Conservation (phyloP, 2,797 vertebrate genomes). For the Falco columbarius region DNA sequence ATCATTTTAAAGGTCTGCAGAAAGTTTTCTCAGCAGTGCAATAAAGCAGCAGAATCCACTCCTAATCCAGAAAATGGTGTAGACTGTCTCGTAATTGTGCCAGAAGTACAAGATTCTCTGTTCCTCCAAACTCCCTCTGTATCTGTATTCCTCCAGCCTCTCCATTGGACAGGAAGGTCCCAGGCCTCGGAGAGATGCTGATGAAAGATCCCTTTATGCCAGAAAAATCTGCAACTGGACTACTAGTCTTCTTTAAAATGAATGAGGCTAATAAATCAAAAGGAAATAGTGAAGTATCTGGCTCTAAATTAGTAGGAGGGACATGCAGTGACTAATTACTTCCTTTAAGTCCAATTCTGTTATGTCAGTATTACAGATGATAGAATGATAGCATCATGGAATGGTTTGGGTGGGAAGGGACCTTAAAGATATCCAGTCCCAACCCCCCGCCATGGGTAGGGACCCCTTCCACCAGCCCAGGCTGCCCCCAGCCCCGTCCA, state of each 20-base stretch:
- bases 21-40: neutral
- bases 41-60: neutral
- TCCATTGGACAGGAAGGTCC: neutral
- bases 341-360: neutral
- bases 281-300: neutral
- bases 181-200: neutral
- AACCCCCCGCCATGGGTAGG: rapidly evolving
- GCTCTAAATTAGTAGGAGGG: neutral
- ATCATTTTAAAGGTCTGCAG: neutral
- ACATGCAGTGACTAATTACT: neutral
- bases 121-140: neutral
- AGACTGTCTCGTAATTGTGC: neutral
- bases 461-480: rapidly evolving
- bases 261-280: neutral
- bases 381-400: neutral
- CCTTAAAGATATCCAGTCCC: neutral
- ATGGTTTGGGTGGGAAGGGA: neutral
- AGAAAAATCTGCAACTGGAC: neutral
- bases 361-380: neutral
- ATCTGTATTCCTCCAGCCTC: neutral
- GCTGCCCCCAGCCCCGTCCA: rapidly evolving
- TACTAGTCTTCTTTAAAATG: neutral
- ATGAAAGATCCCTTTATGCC: neutral
- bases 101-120: neutral
- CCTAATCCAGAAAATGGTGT: neutral